Percentiles rank a stretch among this genome's conserved stretches.
These are phyloP conservation scores for Rotaria sp. DNA, from an alignment of 2,888 invertebrate species.

Conservation along the genomic window DNA sequence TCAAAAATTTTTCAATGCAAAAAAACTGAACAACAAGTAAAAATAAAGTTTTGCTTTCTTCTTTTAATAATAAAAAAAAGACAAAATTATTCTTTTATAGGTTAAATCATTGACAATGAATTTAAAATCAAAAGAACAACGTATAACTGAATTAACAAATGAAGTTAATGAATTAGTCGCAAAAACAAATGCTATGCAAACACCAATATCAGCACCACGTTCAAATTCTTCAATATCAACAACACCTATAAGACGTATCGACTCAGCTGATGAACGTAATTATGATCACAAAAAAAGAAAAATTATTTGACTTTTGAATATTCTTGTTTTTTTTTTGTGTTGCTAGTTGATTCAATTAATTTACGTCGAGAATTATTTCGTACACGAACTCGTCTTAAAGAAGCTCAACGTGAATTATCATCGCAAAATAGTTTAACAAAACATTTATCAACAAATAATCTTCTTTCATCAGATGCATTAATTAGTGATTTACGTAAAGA, in stretches of 20 bases:
- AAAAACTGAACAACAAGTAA: conserved; percentile 22
- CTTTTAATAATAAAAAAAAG: no score
- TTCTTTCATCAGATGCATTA: neutral
- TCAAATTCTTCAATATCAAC: conserved; percentile 21
- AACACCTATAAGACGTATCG: neutral
- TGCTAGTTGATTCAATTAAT: conserved; percentile 15
- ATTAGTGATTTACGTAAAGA: conserved; percentile 16
- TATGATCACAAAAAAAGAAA: neutral
- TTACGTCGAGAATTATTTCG: conserved; percentile 23
- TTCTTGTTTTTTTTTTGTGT: no score
- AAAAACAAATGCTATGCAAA: neutral
- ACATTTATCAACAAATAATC: conserved; percentile 13
- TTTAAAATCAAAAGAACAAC: conserved; percentile 6
- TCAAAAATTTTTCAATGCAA: neutral
- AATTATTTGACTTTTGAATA: no score
- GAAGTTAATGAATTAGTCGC: conserved; percentile 5
- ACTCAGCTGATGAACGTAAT: conserved; percentile 18
- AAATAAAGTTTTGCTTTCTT: neutral
- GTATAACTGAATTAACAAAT: conserved; percentile 21
- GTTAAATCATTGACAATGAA: neutral
- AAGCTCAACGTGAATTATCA: conserved; percentile 17
- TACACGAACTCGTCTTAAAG: conserved; percentile 12
- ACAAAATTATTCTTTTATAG: neutral
- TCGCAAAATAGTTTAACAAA: conserved; percentile 25
- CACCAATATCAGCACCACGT: neutral